Evolutionary conservation across 2,797 vertebrate species (phyloP), one percentile per base, ranked within the genome.

Genomic region (Poecilia velifera): DNA sequence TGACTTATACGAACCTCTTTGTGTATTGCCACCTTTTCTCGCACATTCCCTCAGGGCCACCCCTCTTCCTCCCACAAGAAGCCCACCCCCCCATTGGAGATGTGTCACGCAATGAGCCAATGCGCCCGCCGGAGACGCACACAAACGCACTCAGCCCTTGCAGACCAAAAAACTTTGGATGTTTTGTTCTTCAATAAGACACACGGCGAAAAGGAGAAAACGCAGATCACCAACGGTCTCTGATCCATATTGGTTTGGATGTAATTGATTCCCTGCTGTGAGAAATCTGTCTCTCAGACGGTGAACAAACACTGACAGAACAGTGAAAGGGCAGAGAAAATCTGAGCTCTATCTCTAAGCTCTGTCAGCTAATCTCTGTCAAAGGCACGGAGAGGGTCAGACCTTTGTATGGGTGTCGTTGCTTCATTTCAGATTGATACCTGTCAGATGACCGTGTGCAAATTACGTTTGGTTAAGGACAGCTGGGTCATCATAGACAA

Each of bases 181-280:
- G 53, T 39, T 89, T 77, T 87, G 79, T 87, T 83, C 71, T 80
- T 76, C 78, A 78, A 72, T 31, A 76, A 83, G 83, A 77, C 79
- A 45, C 28, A 41, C 16, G 62, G 73, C 28, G 47, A 71, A 43
- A 74, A 45, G 28, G 31, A 45, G 68, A 62, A 68, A 75, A 78
- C 87, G 83, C 81, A 89, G 81, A 86, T 92, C 77, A 77, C 83
- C 87, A 83, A 55, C 68, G 72, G 84, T 70, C 72, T 90, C 78
- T 83, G 85, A 92, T 91, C 87, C 88, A 86, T 91, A 91, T 78
- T 84, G 76, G 84, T 88, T 77, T 79, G 76, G 87, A 88, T 85
- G 86, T 88, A 89, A 92, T 91, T 91, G 91, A 94, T 89, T 91
- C 88, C 89, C 88, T 0, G 51, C 91, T 90, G 89, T 79, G 91